These are phyloP conservation scores for Champsocephalus gunnari DNA, from an alignment of 2,797 vertebrate species.

Conservation along the genomic window DNA sequence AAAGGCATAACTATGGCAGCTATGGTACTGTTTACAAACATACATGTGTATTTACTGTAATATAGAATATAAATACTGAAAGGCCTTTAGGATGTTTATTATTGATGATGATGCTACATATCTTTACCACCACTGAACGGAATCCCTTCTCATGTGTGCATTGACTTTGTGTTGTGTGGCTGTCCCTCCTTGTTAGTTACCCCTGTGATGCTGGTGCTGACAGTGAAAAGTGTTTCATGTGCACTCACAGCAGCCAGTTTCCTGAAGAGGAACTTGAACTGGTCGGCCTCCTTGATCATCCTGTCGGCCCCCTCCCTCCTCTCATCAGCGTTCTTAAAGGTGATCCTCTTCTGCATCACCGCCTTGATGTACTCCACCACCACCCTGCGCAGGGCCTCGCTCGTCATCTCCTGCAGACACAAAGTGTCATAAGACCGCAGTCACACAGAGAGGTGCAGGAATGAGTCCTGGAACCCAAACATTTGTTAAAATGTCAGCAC, in stretches of 20 bases:
- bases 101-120: too few relatives aligned
- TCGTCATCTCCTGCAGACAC: conserved; percentile 91
- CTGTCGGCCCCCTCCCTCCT: conserved; percentile 94
- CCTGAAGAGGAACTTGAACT: conserved; percentile 94
- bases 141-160: too few relatives aligned
- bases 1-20: too few relatives aligned
- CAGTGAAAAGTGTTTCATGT: neutral
- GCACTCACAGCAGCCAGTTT: conserved; percentile 92
- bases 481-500: too few relatives aligned
- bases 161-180: too few relatives aligned
- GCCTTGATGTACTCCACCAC: conserved; percentile 96
- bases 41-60: too few relatives aligned
- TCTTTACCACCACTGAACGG: too few relatives aligned
- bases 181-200: neutral
- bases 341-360: conserved; percentile 94
- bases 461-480: too few relatives aligned
- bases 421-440: neutral
- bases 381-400: conserved; percentile 91
- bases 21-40: too few relatives aligned
- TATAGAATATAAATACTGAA: too few relatives aligned
- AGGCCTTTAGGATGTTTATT: too few relatives aligned
- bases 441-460: too few relatives aligned
- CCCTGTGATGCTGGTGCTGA: neutral
- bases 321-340: conserved; percentile 93
- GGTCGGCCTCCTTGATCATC: conserved; percentile 95